Base-by-base conservation (phyloP, 2,113 vertebrate genomes). In the Nothocercus julius region DNA sequence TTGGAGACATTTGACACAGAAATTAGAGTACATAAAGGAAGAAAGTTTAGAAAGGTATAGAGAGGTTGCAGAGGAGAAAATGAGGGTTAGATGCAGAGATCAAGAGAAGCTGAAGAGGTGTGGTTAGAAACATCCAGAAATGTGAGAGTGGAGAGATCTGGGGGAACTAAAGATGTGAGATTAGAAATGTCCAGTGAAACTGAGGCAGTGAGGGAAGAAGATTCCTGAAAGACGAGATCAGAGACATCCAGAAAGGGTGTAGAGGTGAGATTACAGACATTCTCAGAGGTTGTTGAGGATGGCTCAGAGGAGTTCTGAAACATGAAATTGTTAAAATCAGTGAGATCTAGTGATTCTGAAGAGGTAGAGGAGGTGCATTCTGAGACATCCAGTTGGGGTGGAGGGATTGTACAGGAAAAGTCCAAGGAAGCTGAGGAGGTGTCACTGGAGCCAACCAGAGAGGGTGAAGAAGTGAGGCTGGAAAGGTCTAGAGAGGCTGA, bases 401-500 rank as follows among this genome's bases (percentile, higher is more conserved):
- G 89, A 75, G 95, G 69, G 63, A 87, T 79, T 45, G 66, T 72
- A 18, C 82, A 91, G 85, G 92, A 95, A 21, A 82, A 77, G 19
- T 93, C 77, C 73, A 91, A 53, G 42, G 93, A 88, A 87, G 78
- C 62, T 72, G 93, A 85, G 54, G 94, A 95, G 25, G 8, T 53
- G 36, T 49, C 82, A 47, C 69, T 64, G 63, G 92, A 94, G 74
- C 40, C 69, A n/a, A 84, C 84, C 13, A 67, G 47, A 42, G 90
- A 96, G 51, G 87, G 38, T 0, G 70, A 83, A 42, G 96, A 95
- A 7, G 68, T 56, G 49, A 95, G 76, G 28, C 85, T 96, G 81
- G 97, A 96, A 83, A 96, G 82, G 20, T 97, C 96, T 62, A 92
- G 82, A 40, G 97, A 97, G 53, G 88, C 59, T 22, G 96, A 95